Percentiles rank a stretch among this genome's conserved stretches.
Evolutionary conservation across 2,888 invertebrate genomes (phyloP).

Genomic region (Drosophila quasianomalipes): DNA sequence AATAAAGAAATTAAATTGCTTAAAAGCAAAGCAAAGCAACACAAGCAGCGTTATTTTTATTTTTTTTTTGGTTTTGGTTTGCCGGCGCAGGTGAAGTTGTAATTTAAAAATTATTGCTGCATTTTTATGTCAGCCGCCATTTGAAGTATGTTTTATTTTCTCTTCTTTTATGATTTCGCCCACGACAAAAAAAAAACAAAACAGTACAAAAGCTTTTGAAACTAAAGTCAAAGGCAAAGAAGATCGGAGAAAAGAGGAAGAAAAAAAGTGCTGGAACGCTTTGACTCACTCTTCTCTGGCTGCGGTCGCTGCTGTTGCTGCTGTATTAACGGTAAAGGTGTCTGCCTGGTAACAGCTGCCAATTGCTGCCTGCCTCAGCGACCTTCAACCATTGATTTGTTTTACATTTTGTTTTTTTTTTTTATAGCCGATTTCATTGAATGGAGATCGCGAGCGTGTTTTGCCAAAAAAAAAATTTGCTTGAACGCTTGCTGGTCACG

Average conservation of each 20-base stretch:
- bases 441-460: constrained; percentile 29
- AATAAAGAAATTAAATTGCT: constrained; percentile 82
- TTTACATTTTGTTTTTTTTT: constrained; percentile 5
- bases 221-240: constrained; percentile 20
- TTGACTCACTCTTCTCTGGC: neutral
- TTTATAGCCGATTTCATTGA: constrained; percentile 30
- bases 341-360: constrained; percentile 12
- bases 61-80: neutral
- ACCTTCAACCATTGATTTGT: constrained; percentile 68
- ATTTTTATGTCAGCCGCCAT: constrained; percentile 57
- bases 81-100: constrained; percentile 55
- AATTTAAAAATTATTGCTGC: constrained; percentile 60
- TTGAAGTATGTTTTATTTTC: constrained; percentile 31
- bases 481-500: constrained; percentile 71
- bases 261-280: constrained; percentile 35
- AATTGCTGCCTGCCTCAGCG: constrained; percentile 50
- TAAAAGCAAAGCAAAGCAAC: constrained; percentile 52
- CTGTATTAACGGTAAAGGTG: constrained; percentile 60
- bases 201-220: constrained; percentile 2
- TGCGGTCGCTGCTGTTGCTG: neutral
- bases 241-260: neutral
- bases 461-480: constrained; percentile 33
- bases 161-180: constrained; percentile 43
- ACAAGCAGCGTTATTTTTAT: constrained; percentile 22
- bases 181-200: constrained; percentile 14